Evolutionary conservation across 2,888 invertebrate species (phyloP).

Genomic region (Zelleria hepariella): DNA sequence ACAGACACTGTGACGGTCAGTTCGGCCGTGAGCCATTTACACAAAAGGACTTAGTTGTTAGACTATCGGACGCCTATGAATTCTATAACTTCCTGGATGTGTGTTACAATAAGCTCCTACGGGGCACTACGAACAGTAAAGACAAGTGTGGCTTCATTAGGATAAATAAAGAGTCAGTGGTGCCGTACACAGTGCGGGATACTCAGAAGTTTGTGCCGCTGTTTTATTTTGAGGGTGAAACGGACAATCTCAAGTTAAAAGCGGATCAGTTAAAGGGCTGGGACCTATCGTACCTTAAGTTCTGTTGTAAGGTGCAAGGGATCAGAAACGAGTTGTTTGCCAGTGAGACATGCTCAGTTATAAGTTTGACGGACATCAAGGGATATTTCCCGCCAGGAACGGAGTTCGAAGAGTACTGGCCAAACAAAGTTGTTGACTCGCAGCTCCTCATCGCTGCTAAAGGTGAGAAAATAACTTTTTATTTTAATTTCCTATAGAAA

Average conservation of each 20-base stretch:
- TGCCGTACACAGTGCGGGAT: conserved; percentile 90
- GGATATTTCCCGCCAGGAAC: conserved; percentile 92
- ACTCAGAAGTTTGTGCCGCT: conserved; percentile 90
- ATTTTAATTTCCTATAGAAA: no score
- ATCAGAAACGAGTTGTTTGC: conserved; percentile 92
- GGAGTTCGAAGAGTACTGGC: conserved; percentile 94
- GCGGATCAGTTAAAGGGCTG: conserved; percentile 91
- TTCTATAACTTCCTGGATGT: conserved; percentile 93
- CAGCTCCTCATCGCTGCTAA: conserved; percentile 82
- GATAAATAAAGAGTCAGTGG: conserved; percentile 93
- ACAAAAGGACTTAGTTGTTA: conserved; percentile 90
- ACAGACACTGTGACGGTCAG: conserved; percentile 90
- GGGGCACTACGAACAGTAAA: conserved; percentile 76
- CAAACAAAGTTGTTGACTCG: conserved; percentile 87
- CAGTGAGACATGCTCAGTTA: conserved; percentile 91
- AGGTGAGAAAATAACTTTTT: no score
- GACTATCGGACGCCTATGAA: conserved; percentile 88
- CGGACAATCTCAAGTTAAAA: conserved; percentile 90
- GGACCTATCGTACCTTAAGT: conserved; percentile 93
- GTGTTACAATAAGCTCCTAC: conserved; percentile 86
- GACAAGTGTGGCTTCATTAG: conserved; percentile 93
- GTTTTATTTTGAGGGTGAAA: conserved; percentile 90
- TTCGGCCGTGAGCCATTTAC: conserved; percentile 92
- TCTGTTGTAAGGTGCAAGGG: conserved; percentile 95
- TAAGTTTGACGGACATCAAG: conserved; percentile 90